These are phyloP conservation scores for Tetrao urogallus DNA, from an alignment of 2,113 vertebrate species.

Conservation along the genomic window DNA sequence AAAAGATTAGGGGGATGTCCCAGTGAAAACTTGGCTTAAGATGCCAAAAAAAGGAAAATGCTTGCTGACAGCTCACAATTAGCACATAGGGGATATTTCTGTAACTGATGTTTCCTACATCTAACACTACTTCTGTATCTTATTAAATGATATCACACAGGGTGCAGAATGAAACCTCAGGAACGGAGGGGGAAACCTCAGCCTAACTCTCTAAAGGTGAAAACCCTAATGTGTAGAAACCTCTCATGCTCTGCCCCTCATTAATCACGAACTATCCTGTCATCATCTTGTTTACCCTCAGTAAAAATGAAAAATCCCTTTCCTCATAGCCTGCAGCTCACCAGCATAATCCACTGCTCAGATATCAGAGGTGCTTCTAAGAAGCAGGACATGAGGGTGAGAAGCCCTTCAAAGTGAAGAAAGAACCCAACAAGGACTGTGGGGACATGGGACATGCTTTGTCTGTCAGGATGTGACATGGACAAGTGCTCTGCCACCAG, in stretches of 20 bases:
- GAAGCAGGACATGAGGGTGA: not conserved
- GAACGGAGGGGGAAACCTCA: not conserved
- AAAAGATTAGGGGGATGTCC: not conserved
- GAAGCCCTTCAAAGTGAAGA: not conserved
- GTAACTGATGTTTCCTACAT: not conserved
- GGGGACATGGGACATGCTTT: not conserved
- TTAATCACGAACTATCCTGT: not conserved
- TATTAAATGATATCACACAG: not conserved
- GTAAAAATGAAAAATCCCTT: not conserved
- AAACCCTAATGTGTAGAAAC: not conserved
- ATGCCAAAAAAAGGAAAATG: not conserved
- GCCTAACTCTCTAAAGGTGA: not conserved
- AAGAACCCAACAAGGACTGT: not conserved
- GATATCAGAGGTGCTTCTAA: not conserved
- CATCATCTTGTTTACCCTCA: not conserved
- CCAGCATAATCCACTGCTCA: not conserved
- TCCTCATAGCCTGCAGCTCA: not conserved
- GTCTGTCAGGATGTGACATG: not conserved
- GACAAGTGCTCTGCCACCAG: fast-evolving
- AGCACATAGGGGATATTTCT: not conserved
- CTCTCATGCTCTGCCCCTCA: not conserved
- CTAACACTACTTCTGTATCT: not conserved
- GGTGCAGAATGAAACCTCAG: not conserved
- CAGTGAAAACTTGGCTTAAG: not conserved
- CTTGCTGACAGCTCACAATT: not conserved